Evolutionary conservation across 2,113 vertebrate genomes (phyloP), one percentile per base, ranked within the genome.

Genomic region (Lates calcarifer): DNA sequence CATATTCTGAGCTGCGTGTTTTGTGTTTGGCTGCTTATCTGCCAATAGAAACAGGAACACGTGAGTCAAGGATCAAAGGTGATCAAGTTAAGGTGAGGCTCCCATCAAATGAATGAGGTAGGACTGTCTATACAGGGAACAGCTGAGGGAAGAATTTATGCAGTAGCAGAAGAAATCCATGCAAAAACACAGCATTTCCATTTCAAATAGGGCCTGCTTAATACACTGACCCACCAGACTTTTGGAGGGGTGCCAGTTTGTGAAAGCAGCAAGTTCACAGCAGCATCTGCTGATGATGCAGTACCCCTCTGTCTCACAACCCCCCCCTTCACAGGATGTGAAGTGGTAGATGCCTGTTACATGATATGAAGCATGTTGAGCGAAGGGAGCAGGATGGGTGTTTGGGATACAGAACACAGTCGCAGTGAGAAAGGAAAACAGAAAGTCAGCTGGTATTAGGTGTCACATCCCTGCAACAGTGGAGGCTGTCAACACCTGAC

Each of bases 301-400:
- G 85, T 86, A 45, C 80, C 80, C 53, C 74, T 83, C 83, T 51
- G 85, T 82, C 87, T 88, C 85, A 76, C 69, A 37, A 56, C 78
- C 75, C 83, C 79, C 86, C 90, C 90, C 88, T 24, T 24, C 81
- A 35, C 81, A 84, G 88, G 83, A 88, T 87, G 85, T 86, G 89
- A 86, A 95, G 94, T 96, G 96, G 95, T 97, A 96, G 93, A 90
- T 95, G 94, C 90, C 92, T 93, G 95, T 95, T 96, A 96, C 94
- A 96, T 96, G 96, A 97, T 96, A 92, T 84, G 93, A 92, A 95
- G 94, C 95, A 90, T 95, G 93, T 95, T 91, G 74, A 90, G 87
- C 76, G 60, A 45, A 79, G 58, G 61, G 76, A 90, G 90, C 81
- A 57, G 84, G 56, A 67, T 11, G 67, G 73, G 68, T 74, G 85